phyloP scores from a whole-genome alignment of 2,797 vertebrate species.

The Sebastes wilsoni region DNA sequence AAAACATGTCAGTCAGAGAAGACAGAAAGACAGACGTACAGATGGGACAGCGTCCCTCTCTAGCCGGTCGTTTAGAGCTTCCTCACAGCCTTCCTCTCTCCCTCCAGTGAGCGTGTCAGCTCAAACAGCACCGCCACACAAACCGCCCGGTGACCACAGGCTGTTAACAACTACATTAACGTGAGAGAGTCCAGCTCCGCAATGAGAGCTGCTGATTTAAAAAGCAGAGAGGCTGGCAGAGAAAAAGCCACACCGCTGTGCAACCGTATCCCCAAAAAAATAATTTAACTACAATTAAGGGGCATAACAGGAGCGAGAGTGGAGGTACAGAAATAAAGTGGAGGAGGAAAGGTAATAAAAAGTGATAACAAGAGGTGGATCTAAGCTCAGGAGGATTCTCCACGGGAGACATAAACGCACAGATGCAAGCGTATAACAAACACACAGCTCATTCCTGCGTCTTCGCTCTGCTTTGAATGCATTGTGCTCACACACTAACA shows the following conservation, averaged over 20 bases:
- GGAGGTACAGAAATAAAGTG: not conserved
- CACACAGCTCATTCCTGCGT: not conserved
- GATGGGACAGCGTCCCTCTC: constrained; percentile 1
- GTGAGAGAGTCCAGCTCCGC: constrained; percentile 58
- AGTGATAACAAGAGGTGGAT: not conserved
- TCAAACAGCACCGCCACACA: constrained; percentile 69
- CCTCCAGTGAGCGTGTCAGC: constrained; percentile 45
- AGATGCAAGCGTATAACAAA: not conserved
- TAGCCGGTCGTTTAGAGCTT: constrained; percentile 9
- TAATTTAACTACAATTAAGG: constrained; percentile 11
- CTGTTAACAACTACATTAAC: constrained; percentile 81
- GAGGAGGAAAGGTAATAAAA: not conserved
- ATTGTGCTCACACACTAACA: constrained; percentile 1
- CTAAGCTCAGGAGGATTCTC: not conserved
- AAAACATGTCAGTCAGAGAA: not conserved
- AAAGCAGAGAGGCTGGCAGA: constrained; percentile 26
- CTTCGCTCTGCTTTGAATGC: not conserved
- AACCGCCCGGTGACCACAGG: constrained; percentile 72
- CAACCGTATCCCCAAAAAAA: not conserved
- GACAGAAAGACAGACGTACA: not conserved
- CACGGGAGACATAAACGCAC: not conserved
- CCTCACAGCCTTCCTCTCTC: constrained; percentile 23
- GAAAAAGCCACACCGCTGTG: constrained; percentile 15
- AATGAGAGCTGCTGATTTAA: constrained; percentile 47
- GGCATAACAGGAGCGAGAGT: not conserved